Evolutionary conservation across 1,140 invertebrate species (phyloP).

Genomic region (Glossosoma conforme): DNA sequence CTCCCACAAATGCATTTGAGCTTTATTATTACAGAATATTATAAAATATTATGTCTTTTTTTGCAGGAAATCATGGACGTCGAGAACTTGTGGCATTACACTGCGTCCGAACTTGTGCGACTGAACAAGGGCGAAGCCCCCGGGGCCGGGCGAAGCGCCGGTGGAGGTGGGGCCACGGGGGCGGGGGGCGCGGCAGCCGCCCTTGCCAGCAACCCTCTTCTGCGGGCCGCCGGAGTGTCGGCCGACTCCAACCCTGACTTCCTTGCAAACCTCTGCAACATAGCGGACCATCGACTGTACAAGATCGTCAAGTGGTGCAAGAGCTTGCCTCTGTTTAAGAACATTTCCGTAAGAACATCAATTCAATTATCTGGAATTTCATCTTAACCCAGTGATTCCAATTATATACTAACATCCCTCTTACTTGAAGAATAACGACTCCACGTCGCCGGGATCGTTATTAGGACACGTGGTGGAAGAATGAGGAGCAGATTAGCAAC

Average conservation of each 20-base stretch:
- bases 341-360: slow-evolving; percentile 71
- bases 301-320: slow-evolving; percentile 99
- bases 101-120: slow-evolving; percentile 61
- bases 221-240: slow-evolving; percentile 55
- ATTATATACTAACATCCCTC: too few relatives aligned
- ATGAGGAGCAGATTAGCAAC: too few relatives aligned
- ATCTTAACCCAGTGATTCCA: too few relatives aligned
- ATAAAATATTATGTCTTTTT: too few relatives aligned
- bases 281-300: slow-evolving; percentile 92
- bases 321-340: slow-evolving; percentile 92
- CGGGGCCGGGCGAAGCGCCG: slow-evolving; percentile 31
- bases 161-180: slow-evolving; percentile 35
- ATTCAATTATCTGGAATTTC: not conserved
- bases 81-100: slow-evolving; percentile 90
- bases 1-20: too few relatives aligned
- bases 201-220: slow-evolving; percentile 54
- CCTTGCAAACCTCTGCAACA: slow-evolving; percentile 83
- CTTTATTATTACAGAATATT: too few relatives aligned
- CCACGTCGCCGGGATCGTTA: too few relatives aligned
- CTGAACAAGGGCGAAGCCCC: slow-evolving; percentile 50
- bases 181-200: slow-evolving; percentile 22
- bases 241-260: slow-evolving; percentile 75
- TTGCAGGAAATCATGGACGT: slow-evolving; percentile 89
- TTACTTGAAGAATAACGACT: too few relatives aligned
- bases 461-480: too few relatives aligned